Conservation (phyloP, 92 coral and sea anemone species). For the Desmophyllum pertusum region DNA sequence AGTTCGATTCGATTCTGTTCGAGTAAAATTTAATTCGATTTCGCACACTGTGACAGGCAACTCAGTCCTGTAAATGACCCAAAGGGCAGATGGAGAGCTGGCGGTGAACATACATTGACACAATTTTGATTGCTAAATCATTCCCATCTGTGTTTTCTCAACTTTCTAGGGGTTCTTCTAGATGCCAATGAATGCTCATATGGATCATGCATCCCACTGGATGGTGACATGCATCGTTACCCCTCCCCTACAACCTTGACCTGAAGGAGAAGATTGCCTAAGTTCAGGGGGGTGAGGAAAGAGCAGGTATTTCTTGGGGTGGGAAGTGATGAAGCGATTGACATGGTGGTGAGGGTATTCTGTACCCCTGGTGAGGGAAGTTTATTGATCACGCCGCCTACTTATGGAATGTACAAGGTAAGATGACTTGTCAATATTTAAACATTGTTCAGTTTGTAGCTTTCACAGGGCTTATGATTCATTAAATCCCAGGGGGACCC, state of each 20-base stretch:
- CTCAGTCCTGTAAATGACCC: too few relatives aligned
- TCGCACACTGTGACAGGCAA: too few relatives aligned
- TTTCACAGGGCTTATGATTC: too few relatives aligned
- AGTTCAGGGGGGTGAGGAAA: constrained; percentile 39
- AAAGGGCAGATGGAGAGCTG: too few relatives aligned
- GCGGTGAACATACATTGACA: too few relatives aligned
- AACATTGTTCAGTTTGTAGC: too few relatives aligned
- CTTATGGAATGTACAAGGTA: constrained; percentile 61
- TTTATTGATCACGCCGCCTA: constrained; percentile 46
- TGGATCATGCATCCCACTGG: constrained; percentile 35
- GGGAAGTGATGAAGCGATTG: constrained; percentile 59
- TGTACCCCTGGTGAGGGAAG: constrained; percentile 41
- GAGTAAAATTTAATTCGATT: too few relatives aligned
- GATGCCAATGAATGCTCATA: constrained; percentile 58
- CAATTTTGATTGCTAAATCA: too few relatives aligned
- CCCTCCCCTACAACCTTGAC: constrained; percentile 48
- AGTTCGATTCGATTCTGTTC: too few relatives aligned
- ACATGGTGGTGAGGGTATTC: constrained; percentile 51
- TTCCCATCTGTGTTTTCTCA: not conserved
- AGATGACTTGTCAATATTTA: too few relatives aligned
- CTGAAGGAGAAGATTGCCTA: constrained; percentile 51
- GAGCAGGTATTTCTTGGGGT: constrained; percentile 61
- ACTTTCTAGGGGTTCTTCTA: constrained; percentile 44
- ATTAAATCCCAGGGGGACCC: too few relatives aligned
- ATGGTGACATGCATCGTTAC: constrained; percentile 46